Percentiles rank a stretch among this genome's conserved stretches.
phyloP scores from a whole-genome alignment of 2,797 vertebrate genomes.

The Chaetodon trifasciatus region DNA sequence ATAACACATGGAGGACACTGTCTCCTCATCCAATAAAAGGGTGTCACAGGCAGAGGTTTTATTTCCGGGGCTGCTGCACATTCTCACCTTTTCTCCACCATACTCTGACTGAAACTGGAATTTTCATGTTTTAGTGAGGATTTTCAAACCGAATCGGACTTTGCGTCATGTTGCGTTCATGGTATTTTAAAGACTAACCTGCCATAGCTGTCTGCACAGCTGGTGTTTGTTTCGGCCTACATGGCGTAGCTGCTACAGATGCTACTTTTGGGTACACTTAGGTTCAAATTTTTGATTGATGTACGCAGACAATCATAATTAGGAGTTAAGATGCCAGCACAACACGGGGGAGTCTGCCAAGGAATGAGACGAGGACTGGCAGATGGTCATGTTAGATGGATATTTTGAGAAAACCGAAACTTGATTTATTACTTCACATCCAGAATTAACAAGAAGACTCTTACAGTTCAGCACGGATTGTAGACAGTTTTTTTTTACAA shows the following conservation, averaged over 20 bases:
- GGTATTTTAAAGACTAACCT: slow-evolving; percentile 24
- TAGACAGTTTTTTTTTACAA: background rate
- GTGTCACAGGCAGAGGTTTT: background rate
- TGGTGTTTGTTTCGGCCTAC: slow-evolving; percentile 47
- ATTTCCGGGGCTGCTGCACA: background rate
- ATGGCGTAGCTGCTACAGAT: slow-evolving; percentile 28
- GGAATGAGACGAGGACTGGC: too few relatives aligned
- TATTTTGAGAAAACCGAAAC: background rate
- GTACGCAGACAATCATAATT: background rate
- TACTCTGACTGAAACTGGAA: too few relatives aligned
- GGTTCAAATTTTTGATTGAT: slow-evolving; percentile 1
- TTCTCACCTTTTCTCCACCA: background rate
- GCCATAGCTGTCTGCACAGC: slow-evolving; percentile 37
- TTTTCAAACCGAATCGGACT: background rate
- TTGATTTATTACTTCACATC: too few relatives aligned
- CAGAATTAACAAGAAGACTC: background rate
- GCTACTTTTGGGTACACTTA: background rate
- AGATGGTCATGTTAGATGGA: too few relatives aligned
- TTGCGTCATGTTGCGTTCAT: background rate
- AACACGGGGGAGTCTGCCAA: background rate
- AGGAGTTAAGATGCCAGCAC: background rate
- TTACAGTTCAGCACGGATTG: background rate
- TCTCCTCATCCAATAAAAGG: background rate
- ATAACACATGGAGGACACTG: background rate
- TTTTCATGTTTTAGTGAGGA: background rate